Evolutionary conservation across 1,140 invertebrate genomes (phyloP), one percentile per base, ranked within the genome.

Genomic region (Neotoxoptera formosana): DNA sequence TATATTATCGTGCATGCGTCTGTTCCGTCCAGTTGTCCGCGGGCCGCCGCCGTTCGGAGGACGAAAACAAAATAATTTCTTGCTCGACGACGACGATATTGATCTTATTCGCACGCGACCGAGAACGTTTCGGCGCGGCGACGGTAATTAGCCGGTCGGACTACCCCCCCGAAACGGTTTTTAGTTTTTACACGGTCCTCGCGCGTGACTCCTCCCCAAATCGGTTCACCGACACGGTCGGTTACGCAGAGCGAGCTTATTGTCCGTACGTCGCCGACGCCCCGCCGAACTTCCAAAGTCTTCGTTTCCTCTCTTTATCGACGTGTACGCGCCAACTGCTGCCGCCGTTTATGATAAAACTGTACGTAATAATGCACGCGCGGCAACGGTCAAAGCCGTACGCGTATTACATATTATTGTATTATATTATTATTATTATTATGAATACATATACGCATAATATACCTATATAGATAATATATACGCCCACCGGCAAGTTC

Each of bases 401-500:
- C 60, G 60, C 60, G 60, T 53, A 53, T 53, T 53, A 53, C 51
- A 60, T 30, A 56, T 60, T 60, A 30, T 60, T 56, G 4, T 60
- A 41, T n/a, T n/a, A n/a, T n/a, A n/a, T n/a, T 76, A 76, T n/a
- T 67, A n/a, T 17, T 56, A 56, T 56, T 56, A 56, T 56, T 76
- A 76, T 76, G n/a, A 76, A 76, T 76, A 7, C 30, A 76, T n/a
- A n/a, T 76, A 76, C n/a, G 30, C 25, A 30, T 67, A 67, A 14
- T n/a, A 76, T 76, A n/a, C 30, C 60, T 76, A 17, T 76, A 76
- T n/a, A 17, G 30, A 76, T 17, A n/a, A 76, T 53, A 53, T 47
- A 51, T 17, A 92, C 91, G 76, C 76, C 91, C 81, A 92, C 91
- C 47, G 91, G 34, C 51, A 51, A 51, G 90, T n/a, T 92, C 84